Base-by-base conservation (phyloP, 2,888 invertebrate genomes). In the Spisula solida region DNA sequence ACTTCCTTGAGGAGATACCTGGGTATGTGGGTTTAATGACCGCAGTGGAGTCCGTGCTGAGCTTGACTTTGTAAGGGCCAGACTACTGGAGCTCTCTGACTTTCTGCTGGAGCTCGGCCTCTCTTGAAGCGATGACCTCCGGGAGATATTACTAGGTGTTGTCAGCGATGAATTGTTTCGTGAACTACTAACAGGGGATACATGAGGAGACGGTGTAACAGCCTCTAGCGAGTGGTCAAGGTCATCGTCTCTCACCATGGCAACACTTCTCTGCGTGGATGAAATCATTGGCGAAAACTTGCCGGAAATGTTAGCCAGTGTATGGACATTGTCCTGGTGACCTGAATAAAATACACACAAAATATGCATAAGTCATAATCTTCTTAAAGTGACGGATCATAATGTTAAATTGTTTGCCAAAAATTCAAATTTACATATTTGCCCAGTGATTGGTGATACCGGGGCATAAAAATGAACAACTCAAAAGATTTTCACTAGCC, bases 261-360 rank as follows among this genome's bases (percentile, higher is more conserved):
- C 29, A 31, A 55, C 51, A 66, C n/a, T 56, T 29, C 31, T 81
- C 85, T 88, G 88, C 41, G 88, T 88, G 12, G 88, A 88, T n/a
- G 82, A 31, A 20, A 85, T 78, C n/a, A 31, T 81, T 0, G 88
- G 88, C 0, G 88, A 88, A 51, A 88, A 88, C 14, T 75, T 51
- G 1, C 80, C 75, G 10, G 81, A 81, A 8, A 56, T 85, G n/a
- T 88, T 55, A 25, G 75, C 70, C 31, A 88, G 16, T 18, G 86
- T 70, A 55, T 86, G 86, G 18, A 86, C 16, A n/a, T 80, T 20
- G 1, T 47, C 80, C 10, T n/a, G 80, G 0, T 4, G 80, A 80
- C 47, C 80, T 80, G 8, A 1, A 16, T 5, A 51, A 14, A 51
- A 51, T 51, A 51, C 51, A 41, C 41, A 41, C 41, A 41, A 41